Percentiles rank a stretch among this genome's conserved stretches.
Conservation (phyloP, 2,113 vertebrate species). For the Albula goreensis region DNA sequence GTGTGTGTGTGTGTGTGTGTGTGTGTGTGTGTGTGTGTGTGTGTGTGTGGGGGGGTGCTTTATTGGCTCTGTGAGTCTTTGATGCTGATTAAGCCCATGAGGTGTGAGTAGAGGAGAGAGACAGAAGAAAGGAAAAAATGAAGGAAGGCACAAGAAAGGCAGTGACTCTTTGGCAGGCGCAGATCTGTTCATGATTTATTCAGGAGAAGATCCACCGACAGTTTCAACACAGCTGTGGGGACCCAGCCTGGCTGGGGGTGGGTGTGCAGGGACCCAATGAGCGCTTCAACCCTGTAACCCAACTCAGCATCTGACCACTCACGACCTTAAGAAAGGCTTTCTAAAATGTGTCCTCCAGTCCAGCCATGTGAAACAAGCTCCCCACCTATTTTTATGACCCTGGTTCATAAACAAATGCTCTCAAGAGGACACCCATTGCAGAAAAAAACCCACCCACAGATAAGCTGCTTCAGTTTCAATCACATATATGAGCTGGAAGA, state of each 20-base stretch:
- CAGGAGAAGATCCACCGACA: neutral
- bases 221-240: neutral
- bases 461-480: no score
- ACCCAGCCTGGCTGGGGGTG: neutral
- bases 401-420: neutral
- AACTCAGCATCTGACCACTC: neutral
- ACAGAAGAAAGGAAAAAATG: neutral
- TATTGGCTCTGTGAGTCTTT: constrained; percentile 79
- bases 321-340: neutral
- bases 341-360: no score
- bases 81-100: constrained; percentile 74
- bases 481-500: no score
- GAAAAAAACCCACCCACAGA: neutral
- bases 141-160: neutral
- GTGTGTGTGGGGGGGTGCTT: constrained; percentile 57
- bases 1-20: constrained; percentile 46
- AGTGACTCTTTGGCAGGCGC: neutral
- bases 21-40: constrained; percentile 46
- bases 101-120: constrained; percentile 13
- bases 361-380: no score
- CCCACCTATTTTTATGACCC: no score
- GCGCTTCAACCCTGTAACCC: no score
- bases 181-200: constrained; percentile 5
- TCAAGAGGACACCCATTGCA: neutral
- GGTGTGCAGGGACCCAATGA: neutral